These are phyloP conservation scores for Ctenoplectra terminalis DNA, from an alignment of 1,140 invertebrate genomes.

Conservation along the genomic window DNA sequence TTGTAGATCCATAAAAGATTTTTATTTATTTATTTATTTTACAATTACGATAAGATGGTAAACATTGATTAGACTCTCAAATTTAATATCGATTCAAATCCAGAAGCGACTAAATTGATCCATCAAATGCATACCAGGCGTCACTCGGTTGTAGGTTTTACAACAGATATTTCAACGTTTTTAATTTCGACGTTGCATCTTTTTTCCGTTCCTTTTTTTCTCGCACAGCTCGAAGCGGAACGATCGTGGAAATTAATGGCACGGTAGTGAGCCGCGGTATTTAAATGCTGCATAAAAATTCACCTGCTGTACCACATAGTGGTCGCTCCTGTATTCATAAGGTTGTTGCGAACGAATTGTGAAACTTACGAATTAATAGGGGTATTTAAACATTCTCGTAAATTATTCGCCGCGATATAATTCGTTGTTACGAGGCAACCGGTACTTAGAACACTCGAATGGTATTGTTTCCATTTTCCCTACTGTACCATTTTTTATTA, in stretches of 20 bases:
- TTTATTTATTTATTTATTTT: too few relatives aligned
- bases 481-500: not conserved
- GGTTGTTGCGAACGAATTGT: conserved; percentile 30
- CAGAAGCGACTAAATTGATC: conserved; percentile 1
- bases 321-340: conserved; percentile 26
- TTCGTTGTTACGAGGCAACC: not conserved
- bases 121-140: not conserved
- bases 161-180: conserved; percentile 21
- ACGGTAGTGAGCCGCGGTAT: conserved; percentile 35
- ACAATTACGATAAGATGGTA: too few relatives aligned
- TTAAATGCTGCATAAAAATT: conserved; percentile 54
- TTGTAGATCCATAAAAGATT: too few relatives aligned
- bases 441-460: not conserved
- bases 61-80: not conserved
- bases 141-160: conserved; percentile 1
- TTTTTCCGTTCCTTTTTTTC: not conserved
- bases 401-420: not conserved
- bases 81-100: not conserved
- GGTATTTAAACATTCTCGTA: conserved; percentile 22
- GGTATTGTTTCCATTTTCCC: not conserved
- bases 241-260: conserved; percentile 50
- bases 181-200: conserved; percentile 29
- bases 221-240: not conserved
- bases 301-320: conserved; percentile 24
- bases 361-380: conserved; percentile 37